Base-by-base conservation (phyloP, 2,797 vertebrate genomes). In the Poecilia picta region DNA sequence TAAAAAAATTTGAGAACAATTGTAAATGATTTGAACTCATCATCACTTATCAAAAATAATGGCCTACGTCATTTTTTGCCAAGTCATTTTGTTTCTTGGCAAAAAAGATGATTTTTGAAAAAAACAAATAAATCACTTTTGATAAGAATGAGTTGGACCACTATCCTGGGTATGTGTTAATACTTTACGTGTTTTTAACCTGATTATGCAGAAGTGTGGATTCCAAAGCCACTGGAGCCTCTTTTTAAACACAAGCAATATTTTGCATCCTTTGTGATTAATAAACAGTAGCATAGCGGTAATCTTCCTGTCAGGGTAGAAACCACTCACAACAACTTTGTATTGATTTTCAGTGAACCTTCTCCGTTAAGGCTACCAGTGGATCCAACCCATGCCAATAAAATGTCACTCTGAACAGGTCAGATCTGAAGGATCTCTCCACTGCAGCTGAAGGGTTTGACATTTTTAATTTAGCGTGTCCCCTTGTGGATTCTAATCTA, bases 1-100 rank as follows among this genome's bases (percentile, higher is more conserved):
- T 99, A 23, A 18, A 55, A 25, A 5, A 59, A 45, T 3, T 1
- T 12, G 1, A 70, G 23, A 41, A 41, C 64, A 68, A 41, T 41
- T 68, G 8, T 25, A 39, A 41, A 70, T 2, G 1, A 70, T 70
- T 43, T 70, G 1, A 43, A 41, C 10, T 12, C 8, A 62, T 62
- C 0, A 16, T 49, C 47, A 49, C 16, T 49, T 49, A 7, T 49
- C 16, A 49, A 49, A 47, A 49, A 18, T 18, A 49, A 49, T 49
- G 47, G 5, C 47, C 46, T 47, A 18, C 1, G 16, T 47, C 47
- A 49, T 49, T 20, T 49, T 49, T 49, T 18, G 46, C 47, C 6
- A 20, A 49, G 5, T 7, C 5, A 20, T 8, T 49, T 49, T 49
- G 16, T 49, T 49, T 20, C 16, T 16, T 5, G 46, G 46, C 15